Evolutionary conservation across 2,797 vertebrate genomes (phyloP).

Genomic region (Nyctalus aviator): DNA sequence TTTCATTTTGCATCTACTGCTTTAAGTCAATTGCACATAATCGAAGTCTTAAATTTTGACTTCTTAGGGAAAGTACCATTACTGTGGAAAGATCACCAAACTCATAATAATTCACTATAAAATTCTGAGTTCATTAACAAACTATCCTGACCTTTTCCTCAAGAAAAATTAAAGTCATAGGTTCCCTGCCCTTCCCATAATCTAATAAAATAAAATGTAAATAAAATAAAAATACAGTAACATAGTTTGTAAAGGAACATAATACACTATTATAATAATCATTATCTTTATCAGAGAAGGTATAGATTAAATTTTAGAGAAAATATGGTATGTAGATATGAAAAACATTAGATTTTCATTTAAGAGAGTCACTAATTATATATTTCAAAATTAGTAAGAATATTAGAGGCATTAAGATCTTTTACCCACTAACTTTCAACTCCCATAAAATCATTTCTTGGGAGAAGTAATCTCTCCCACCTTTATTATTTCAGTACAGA

Average conservation of each 20-base stretch:
- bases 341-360: slow-evolving; percentile 33
- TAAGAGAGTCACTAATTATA: background rate
- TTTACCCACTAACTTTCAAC: background rate
- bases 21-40: background rate
- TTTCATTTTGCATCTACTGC: background rate
- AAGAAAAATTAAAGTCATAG: background rate
- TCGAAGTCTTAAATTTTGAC: background rate
- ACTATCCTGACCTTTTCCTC: background rate
- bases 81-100: background rate
- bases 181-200: background rate
- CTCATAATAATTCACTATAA: background rate
- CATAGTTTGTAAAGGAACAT: background rate
- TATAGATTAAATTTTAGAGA: background rate
- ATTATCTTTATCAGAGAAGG: background rate
- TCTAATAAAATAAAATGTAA: background rate
- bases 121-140: background rate
- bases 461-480: background rate
- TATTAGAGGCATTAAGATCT: background rate
- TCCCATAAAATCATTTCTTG: background rate
- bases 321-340: background rate
- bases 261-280: background rate
- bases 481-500: background rate
- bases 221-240: background rate
- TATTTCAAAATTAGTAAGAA: slow-evolving; percentile 50
- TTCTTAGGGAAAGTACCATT: background rate